Evolutionary conservation across 2,113 vertebrate genomes (phyloP).

Genomic region (Cacatua alba): DNA sequence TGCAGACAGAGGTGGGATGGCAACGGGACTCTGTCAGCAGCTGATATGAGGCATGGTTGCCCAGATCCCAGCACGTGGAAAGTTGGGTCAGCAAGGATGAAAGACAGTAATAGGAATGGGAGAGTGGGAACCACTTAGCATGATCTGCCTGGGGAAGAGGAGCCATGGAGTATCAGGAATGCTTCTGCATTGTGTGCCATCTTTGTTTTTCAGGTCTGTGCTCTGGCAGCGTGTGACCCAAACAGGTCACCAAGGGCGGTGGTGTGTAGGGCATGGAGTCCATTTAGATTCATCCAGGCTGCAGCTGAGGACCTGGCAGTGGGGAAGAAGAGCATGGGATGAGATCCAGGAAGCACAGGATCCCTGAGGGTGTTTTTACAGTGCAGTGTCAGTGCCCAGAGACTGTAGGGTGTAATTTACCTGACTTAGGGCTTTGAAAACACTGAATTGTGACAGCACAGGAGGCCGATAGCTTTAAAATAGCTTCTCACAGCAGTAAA

Average conservation of each 20-base stretch:
- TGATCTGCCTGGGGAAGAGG: rapidly evolving
- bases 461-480: background rate
- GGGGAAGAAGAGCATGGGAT: background rate
- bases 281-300: background rate
- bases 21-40: rapidly evolving
- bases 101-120: background rate
- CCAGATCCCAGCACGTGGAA: rapidly evolving
- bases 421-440: background rate
- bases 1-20: background rate
- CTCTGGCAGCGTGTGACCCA: too few species aligned
- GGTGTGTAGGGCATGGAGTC: background rate
- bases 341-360: rapidly evolving
- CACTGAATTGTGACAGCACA: background rate
- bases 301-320: background rate
- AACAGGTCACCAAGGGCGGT: background rate
- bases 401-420: background rate
- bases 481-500: background rate
- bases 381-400: background rate
- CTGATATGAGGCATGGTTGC: background rate
- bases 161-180: rapidly evolving
- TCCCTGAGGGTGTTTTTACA: rapidly evolving
- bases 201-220: rapidly evolving
- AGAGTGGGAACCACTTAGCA: background rate
- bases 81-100: background rate
- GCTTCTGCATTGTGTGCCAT: background rate